A percentile compares a stretch with the other conserved stretches of the same genome.
Conservation (phyloP, 2,113 vertebrate species). For the Cyprinodon variegatus region DNA sequence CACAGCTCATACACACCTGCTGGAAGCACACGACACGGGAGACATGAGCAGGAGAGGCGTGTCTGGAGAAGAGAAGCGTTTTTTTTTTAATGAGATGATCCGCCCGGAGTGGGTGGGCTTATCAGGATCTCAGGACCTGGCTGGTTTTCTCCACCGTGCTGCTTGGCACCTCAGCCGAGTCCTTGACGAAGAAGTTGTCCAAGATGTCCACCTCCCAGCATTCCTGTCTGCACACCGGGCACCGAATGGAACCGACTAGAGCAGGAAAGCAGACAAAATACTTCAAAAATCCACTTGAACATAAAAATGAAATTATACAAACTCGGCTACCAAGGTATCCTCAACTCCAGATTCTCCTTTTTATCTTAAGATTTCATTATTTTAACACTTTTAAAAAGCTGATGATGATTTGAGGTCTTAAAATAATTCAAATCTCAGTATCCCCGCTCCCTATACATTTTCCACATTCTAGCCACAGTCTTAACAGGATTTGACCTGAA, state of each 20-base stretch:
- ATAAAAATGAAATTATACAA: too few species aligned
- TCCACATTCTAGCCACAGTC: neutral
- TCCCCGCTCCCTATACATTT: neutral
- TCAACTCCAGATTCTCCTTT: too few species aligned
- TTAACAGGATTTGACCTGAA: too few species aligned
- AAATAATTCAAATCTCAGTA: neutral
- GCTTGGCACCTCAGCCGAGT: conserved; percentile 96
- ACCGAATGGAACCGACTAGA: conserved; percentile 90
- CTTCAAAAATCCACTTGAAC: neutral
- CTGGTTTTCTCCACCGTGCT: conserved; percentile 98
- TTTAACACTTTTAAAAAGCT: too few species aligned
- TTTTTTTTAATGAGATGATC: neutral
- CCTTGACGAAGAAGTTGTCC: conserved; percentile 98
- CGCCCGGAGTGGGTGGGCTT: too few species aligned
- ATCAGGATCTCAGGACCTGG: conserved; percentile 82
- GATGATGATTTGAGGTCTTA: neutral
- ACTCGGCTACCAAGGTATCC: too few species aligned
- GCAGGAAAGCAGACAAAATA: conserved; percentile 22
- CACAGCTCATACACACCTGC: conserved; percentile 96
- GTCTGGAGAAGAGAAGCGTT: neutral
- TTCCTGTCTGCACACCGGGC: conserved; percentile 95
- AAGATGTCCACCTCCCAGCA: conserved; percentile 95
- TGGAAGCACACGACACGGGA: neutral
- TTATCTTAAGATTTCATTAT: too few species aligned
- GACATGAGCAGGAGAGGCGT: neutral